phyloP scores from a whole-genome alignment of 2,113 vertebrate genomes.

The Pelmatolapia mariae region DNA sequence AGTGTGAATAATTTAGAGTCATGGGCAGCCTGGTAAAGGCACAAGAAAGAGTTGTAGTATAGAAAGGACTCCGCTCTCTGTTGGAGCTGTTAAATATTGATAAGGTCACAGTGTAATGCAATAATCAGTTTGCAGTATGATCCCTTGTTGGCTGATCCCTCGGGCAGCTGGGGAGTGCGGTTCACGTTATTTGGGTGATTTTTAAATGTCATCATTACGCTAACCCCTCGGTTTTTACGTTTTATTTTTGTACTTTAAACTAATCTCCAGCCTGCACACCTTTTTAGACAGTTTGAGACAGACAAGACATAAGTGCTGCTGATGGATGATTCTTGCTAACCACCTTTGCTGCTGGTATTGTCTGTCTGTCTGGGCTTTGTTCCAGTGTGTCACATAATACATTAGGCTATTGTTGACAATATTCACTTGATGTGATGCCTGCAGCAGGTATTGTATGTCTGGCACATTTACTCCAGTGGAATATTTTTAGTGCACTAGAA shows the following conservation, averaged over 20 bases:
- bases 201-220: neutral
- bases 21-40: neutral
- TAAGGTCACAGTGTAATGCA: constrained; percentile 52
- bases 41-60: constrained; percentile 35
- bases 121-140: constrained; percentile 52
- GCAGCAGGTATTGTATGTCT: constrained; percentile 16
- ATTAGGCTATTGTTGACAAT: neutral
- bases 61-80: constrained; percentile 32
- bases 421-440: constrained; percentile 10
- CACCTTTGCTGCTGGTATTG: neutral
- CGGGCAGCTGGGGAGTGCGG: neutral
- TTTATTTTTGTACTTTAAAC: neutral
- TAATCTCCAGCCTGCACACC: neutral
- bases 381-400: constrained; percentile 24
- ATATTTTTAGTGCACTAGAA: neutral
- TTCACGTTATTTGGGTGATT: neutral
- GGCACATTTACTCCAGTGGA: neutral
- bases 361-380: constrained; percentile 10
- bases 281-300: neutral
- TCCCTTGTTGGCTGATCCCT: constrained; percentile 7
- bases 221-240: neutral
- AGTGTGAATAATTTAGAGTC: constrained; percentile 71
- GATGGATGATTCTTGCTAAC: neutral
- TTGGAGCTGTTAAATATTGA: constrained; percentile 66
- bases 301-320: neutral